Evolutionary conservation across 2,888 invertebrate genomes (phyloP).

Genomic region (Eudasyphora cyanicolor): DNA sequence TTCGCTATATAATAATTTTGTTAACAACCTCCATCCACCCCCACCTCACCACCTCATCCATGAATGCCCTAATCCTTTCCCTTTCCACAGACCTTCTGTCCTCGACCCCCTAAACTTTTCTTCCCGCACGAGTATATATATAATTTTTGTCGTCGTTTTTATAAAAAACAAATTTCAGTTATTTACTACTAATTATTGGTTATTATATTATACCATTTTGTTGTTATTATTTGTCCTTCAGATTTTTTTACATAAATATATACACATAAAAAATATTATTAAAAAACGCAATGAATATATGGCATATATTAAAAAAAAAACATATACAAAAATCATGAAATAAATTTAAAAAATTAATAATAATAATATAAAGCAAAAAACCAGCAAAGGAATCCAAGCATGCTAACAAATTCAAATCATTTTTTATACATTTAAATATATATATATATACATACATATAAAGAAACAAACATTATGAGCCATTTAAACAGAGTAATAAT

Average conservation of each 20-base stretch:
- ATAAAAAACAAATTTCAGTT: conserved; percentile 36
- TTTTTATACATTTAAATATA: conserved; percentile 28
- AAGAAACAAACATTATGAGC: background rate
- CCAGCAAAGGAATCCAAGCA: background rate
- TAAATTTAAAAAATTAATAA: conserved; percentile 42
- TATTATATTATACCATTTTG: conserved; percentile 23
- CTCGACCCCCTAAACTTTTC: background rate
- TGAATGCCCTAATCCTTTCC: background rate
- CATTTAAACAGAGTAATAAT: conserved; percentile 31
- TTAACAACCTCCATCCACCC: background rate
- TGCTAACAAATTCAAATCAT: conserved; percentile 31
- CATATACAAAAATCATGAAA: conserved; percentile 27
- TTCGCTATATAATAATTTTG: background rate
- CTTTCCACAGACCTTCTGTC: background rate
- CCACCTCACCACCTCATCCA: background rate
- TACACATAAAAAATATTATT: conserved; percentile 28
- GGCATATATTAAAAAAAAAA: conserved; percentile 44
- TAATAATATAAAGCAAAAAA: conserved; percentile 1
- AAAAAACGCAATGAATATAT: conserved; percentile 36
- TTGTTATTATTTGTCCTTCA: conserved; percentile 28
- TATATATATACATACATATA: too few species aligned
- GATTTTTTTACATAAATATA: conserved; percentile 38
- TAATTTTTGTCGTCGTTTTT: conserved; percentile 26
- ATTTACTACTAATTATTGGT: background rate
- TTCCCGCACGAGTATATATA: background rate